phyloP scores from a whole-genome alignment of 2,888 invertebrate species.

The Ferdinandea cuprea region DNA sequence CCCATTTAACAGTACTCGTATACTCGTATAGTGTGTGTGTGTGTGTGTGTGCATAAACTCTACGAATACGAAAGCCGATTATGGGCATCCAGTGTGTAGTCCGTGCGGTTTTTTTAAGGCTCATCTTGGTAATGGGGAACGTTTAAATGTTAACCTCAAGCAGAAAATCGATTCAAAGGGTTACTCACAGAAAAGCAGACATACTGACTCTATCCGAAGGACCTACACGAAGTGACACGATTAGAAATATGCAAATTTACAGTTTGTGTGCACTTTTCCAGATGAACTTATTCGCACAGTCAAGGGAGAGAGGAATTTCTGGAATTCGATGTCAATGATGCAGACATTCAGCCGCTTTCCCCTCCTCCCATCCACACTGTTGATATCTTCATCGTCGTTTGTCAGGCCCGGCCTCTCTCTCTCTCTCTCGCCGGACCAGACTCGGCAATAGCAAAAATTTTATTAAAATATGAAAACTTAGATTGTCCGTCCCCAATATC shows the following conservation, averaged over 20 bases:
- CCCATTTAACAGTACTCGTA: constrained; percentile 68
- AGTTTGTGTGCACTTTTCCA: constrained; percentile 66
- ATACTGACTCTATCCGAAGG: constrained; percentile 29
- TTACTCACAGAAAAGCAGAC: not conserved
- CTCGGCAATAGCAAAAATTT: constrained; percentile 59
- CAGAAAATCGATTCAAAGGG: constrained; percentile 55
- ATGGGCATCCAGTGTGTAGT: constrained; percentile 31
- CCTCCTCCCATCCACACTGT: not conserved
- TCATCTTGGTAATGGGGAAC: constrained; percentile 5
- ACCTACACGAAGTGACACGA: constrained; percentile 10
- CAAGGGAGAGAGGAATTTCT: constrained; percentile 33
- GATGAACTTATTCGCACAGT: constrained; percentile 69
- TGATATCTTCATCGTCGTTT: constrained; percentile 48
- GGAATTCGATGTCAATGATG: constrained; percentile 58
- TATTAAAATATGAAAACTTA: constrained; percentile 70
- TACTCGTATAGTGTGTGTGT: too few relatives aligned
- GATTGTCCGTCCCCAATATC: constrained; percentile 47
- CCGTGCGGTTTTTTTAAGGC: constrained; percentile 48
- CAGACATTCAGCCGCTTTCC: constrained; percentile 1
- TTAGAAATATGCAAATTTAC: constrained; percentile 70
- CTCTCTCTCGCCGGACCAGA: too few relatives aligned
- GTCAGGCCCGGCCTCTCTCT: not conserved
- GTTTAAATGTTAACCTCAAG: constrained; percentile 50
- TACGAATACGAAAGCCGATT: constrained; percentile 56
- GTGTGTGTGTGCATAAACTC: constrained; percentile 64